A percentile compares a stretch with the other conserved stretches of the same genome.
These are phyloP conservation scores for Capreolus pygargus DNA, from an alignment of 2,113 vertebrate species.

Conservation along the genomic window DNA sequence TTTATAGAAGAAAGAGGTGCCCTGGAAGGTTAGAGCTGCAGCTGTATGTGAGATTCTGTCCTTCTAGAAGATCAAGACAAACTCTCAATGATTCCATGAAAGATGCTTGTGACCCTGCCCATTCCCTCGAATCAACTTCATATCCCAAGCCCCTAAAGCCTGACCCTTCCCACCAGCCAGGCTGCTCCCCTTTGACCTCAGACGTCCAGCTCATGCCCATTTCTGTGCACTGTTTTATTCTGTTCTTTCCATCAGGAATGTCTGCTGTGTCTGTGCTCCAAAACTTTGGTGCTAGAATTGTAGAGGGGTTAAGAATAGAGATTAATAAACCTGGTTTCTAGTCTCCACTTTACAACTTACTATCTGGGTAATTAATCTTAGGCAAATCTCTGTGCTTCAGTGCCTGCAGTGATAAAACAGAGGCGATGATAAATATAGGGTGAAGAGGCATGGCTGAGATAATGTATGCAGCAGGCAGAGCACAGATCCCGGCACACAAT, in stretches of 20 bases:
- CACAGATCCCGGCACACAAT: not conserved
- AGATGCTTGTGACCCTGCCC: not conserved
- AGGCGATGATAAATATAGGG: not conserved
- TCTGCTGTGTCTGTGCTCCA: not conserved
- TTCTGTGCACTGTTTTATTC: not conserved
- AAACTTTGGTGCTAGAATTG: not conserved
- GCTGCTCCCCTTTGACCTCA: not conserved
- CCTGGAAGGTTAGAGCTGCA: not conserved
- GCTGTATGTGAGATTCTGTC: not conserved
- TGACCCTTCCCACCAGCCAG: not conserved
- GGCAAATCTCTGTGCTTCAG: conserved; percentile 46
- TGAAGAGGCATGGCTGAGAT: not conserved
- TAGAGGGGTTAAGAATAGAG: not conserved
- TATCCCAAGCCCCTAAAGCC: too few species aligned
- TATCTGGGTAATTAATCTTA: conserved; percentile 31
- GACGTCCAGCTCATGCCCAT: not conserved
- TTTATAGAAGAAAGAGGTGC: not conserved
- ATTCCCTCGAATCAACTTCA: not conserved
- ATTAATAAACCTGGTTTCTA: conserved; percentile 14
- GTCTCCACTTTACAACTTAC: conserved; percentile 24
- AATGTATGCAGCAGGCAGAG: not conserved
- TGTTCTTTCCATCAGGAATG: not conserved
- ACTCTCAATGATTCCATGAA: not conserved
- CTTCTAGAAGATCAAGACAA: not conserved
- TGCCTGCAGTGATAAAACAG: conserved; percentile 2